Evolutionary conservation across 2,888 invertebrate species (phyloP).

Genomic region (Lasiommata megera): DNA sequence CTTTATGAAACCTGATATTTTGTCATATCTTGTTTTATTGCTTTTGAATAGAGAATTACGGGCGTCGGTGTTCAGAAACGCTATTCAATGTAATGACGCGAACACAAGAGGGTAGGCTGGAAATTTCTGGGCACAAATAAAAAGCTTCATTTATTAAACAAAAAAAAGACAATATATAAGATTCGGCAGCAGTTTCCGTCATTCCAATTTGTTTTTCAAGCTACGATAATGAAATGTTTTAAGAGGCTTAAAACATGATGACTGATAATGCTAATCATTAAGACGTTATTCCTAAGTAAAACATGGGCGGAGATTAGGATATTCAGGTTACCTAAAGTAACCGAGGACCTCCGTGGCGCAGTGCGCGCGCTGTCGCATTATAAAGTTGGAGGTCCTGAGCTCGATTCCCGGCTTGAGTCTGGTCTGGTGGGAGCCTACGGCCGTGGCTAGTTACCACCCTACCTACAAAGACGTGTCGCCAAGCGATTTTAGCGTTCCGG

Average conservation of each 20-base stretch:
- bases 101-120: slow-evolving; percentile 52
- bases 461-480: no score
- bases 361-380: no score
- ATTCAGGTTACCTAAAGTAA: no score
- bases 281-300: neutral
- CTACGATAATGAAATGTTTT: neutral
- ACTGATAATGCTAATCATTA: no score
- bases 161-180: slow-evolving; percentile 17
- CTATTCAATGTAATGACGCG: slow-evolving; percentile 57
- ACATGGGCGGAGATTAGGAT: no score
- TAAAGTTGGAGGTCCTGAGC: no score
- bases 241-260: no score
- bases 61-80: slow-evolving; percentile 50
- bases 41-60: slow-evolving; percentile 68
- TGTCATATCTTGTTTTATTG: slow-evolving; percentile 81
- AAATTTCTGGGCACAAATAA: slow-evolving; percentile 27
- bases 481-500: no score
- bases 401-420: no score
- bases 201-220: neutral
- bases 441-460: no score
- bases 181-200: neutral
- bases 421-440: no score
- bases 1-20: slow-evolving; percentile 82
- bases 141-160: slow-evolving; percentile 22
- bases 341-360: no score